Evolutionary conservation across 2,888 invertebrate genomes (phyloP).

Genomic region (Plemyria rubiginata): DNA sequence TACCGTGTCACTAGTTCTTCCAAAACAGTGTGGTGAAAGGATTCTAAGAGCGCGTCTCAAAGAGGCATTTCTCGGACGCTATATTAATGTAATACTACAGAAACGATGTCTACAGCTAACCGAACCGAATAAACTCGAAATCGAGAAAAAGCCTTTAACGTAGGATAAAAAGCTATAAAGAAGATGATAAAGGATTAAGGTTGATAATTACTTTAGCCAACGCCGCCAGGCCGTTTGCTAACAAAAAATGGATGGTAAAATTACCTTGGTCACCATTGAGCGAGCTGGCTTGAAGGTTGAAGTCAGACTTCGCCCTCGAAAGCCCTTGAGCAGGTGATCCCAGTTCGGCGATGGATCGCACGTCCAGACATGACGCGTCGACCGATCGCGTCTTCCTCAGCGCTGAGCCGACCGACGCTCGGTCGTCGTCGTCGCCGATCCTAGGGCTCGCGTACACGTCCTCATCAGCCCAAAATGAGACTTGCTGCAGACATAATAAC

Average conservation of each 20-base stretch:
- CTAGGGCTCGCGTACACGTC: constrained; percentile 89
- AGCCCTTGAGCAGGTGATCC: constrained; percentile 87
- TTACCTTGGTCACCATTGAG: constrained; percentile 88
- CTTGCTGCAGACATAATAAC: constrained; percentile 85
- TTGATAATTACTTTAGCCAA: not conserved
- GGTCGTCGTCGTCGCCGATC: constrained; percentile 88
- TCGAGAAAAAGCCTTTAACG: no score
- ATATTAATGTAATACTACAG: no score
- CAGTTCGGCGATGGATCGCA: constrained; percentile 88
- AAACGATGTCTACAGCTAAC: no score
- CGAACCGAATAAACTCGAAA: no score
- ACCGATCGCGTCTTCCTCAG: constrained; percentile 94
- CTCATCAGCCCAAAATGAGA: constrained; percentile 92
- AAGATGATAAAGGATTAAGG: no score
- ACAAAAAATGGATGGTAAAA: not conserved
- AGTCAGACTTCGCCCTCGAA: constrained; percentile 94
- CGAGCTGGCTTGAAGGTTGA: constrained; percentile 91
- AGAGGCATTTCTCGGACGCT: no score
- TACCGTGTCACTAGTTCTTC: no score
- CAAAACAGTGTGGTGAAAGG: no score
- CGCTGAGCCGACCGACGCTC: constrained; percentile 90
- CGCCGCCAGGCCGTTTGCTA: no score
- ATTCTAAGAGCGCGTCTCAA: no score
- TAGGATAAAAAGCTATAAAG: no score
- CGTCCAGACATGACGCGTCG: constrained; percentile 94